Base-by-base conservation (phyloP, 2,113 vertebrate genomes). In the Pampusana beccarii region DNA sequence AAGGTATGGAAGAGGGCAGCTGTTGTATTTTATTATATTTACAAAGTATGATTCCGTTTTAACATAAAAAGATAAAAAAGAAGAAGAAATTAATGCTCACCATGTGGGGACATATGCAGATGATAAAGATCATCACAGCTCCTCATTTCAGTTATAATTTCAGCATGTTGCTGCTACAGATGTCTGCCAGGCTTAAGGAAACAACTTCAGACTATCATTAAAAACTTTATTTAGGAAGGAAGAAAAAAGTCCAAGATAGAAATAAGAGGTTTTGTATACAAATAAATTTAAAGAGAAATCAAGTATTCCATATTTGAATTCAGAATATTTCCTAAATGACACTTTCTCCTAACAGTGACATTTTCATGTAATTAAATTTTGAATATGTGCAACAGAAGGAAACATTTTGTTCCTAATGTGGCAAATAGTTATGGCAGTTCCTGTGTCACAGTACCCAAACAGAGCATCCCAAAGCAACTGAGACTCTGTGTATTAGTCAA, bases 21-120 rank as follows among this genome's bases (percentile, higher is more conserved):
- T 96, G 80, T 81, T 95, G 58, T 74, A 65, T 90, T 86, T 91
- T 72, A 95, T 89, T 91, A 57, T 92, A 88, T 96, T 95, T 95
- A 89, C 73, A 79, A 81, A 81, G 69, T 53, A 72, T 86, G 75
- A 93, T 93, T 88, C 80, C 46, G 21, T 92, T 88, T 89, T 96
- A 93, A 90, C 60, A 83, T 56, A 88, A 36, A 38, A 79, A 86
- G 75, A 88, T 31, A 93, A 21, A 38, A 93, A 83, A 93, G 26
- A 60, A 86, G 51, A 95, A 93, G 86, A 92, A 93, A 96, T 90
- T 80, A 78, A 83, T 86, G 46, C 64, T 96, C 64, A 60, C 82
- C 69, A 84, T 92, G 72, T 93, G 61, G 69, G 67, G 56, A 88
- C 75, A 88, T 86, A 80, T 71, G 88, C 72, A 95, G 72, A 95